Evolutionary conservation across 2,113 vertebrate species (phyloP).

Genomic region (Psittacus erithacus): DNA sequence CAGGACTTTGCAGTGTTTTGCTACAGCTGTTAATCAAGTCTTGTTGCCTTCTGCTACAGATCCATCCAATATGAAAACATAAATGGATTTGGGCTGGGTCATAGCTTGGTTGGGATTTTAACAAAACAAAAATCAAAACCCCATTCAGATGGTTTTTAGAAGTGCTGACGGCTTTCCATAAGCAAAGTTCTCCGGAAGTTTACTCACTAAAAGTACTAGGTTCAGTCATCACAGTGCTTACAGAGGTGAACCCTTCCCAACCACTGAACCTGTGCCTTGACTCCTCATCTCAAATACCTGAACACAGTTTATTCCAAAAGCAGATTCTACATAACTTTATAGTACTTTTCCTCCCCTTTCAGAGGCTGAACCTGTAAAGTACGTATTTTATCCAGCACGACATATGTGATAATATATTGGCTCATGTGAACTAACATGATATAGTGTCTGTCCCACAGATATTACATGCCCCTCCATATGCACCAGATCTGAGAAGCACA

Average conservation of each 20-base stretch:
- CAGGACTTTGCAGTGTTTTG: neutral
- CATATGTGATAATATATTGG: neutral
- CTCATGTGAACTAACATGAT: neutral
- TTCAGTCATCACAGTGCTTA: neutral
- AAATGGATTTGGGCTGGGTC: slow-evolving; percentile 39
- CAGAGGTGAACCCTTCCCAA: neutral
- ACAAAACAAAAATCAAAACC: neutral
- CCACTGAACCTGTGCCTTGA: neutral
- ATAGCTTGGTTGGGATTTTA: slow-evolving; percentile 3
- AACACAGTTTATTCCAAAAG: neutral
- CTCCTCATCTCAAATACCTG: neutral
- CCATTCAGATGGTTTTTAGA: neutral
- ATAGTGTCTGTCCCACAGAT: neutral
- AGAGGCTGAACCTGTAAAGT: neutral
- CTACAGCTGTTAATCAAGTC: slow-evolving; percentile 17
- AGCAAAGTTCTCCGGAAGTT: neutral
- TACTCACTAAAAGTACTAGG: neutral
- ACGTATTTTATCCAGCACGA: neutral
- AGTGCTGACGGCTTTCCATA: neutral
- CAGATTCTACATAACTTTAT: neutral
- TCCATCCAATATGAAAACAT: slow-evolving; percentile 29
- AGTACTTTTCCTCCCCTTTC: neutral
- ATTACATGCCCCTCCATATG: neutral
- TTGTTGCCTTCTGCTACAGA: slow-evolving; percentile 2
- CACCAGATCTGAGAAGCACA: neutral